Base-by-base conservation (phyloP, 2,797 vertebrate genomes). In the Falco concolor region DNA sequence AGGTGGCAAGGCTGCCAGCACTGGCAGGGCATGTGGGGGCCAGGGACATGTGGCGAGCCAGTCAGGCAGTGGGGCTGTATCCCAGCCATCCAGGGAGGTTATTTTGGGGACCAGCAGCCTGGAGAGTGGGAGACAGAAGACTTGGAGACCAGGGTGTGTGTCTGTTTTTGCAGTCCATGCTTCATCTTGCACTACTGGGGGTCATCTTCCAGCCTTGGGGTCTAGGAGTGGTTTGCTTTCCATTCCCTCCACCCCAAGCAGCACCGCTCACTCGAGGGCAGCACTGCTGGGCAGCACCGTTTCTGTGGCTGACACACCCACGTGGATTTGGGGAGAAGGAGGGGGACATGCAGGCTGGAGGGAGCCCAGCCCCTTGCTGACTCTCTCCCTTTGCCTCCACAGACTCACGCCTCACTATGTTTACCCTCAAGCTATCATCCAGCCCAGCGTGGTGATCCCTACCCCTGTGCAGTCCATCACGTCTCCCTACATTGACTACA, bases 371-470 rank as follows among this genome's bases (percentile, higher is more conserved):
- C 75, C 73, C 68, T 91, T 14, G 0, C 70, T 86, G 8, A 92
- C 81, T 36, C 13, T 91, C 47, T 95, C 54, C 81, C 73, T 92
- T 97, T 97, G 44, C 96, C 69, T 90, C 81, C 96, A 1, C 98
- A 99, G 99, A 95, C 98, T 99, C 95, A 98, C 99, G 5, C 98
- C 99, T 83, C 99, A 98, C 75, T 99, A 99, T 45, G 95, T 99
- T 91, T 99, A 99, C 97, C 99, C 99, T 11, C 98, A 98, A 96
- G 98, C 99, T 40, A 98, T 98, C 59, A 95, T 99, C 89, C 99
- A 99, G 98, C 99, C 99, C 96, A 98, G 99, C 65, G 97, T 99
- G 98, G 98, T 99, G 96, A 98, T 99, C 95, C 99, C 99, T 2
- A 98, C 98, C 45, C 99, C 98, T 0, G 97, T 99, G 32, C 98